Evolutionary conservation across 2,888 invertebrate species (phyloP), one percentile per base, ranked within the genome.

Genomic region (Penaeus monodon): DNA sequence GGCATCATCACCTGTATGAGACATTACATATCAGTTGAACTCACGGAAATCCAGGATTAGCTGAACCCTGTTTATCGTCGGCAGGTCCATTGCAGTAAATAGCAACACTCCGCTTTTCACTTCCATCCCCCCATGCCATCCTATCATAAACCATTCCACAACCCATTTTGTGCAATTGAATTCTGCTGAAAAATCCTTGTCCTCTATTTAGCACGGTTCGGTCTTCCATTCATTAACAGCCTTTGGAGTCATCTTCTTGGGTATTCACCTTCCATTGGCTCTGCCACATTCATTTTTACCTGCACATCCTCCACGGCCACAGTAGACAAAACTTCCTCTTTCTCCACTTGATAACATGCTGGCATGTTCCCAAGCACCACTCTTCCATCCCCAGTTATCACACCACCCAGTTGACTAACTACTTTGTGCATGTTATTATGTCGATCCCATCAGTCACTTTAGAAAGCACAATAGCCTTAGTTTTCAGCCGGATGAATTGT

Each of bases 341-440:
- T 38, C 14, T 20, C 81, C 29, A 6, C n/a, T 10, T 38, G 24
- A n/a, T n/a, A n/a, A n/a, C 78, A 44, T 79, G 29, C 22, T 33
- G 63, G 17, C 8, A 20, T 57, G 57, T n/a, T n/a, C n/a, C 79
- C 85, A 65, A 68, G 79, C 4, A 44, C 33, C 38, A 81, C 80
- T 0, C 20, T 57, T 22, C 64, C 49, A 24, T 27, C 3, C 0
- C 49, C 27, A 14, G 80, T 57, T 4, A 24, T 12, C 4, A 85
- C 85, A 33, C 85, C 80, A 17, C 85, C 79, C 29, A 85, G 63
- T 20, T 33, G 63, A n/a, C 81, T 33, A 22, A 80, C 80, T 24
- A 68, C 80, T 85, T 68, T 65, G 79, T 85, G 17, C 77, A 65
- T 7, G 79, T 22, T 29, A 85, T 70, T 22, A 79, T 7, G 2